phyloP scores from a whole-genome alignment of 2,797 vertebrate species.

The Rhyacichthys aspro region DNA sequence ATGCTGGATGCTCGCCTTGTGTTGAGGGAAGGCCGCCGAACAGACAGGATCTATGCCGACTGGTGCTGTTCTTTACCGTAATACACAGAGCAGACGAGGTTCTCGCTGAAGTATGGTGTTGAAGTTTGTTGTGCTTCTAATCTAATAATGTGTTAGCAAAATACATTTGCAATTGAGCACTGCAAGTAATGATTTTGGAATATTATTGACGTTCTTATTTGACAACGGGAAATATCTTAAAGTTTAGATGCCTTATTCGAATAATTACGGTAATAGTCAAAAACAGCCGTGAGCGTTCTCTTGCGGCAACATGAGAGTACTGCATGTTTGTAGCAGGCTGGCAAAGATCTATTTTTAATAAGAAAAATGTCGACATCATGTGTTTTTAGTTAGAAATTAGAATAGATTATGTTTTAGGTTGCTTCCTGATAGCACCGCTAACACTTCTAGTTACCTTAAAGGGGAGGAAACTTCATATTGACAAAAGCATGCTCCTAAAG shows the following conservation, averaged over 20 bases:
- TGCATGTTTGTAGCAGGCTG: not conserved
- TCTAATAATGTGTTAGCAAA: no score
- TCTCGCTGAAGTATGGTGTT: no score
- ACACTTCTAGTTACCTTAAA: not conserved
- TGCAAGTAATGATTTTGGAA: no score
- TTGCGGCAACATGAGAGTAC: not conserved
- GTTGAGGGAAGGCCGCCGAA: conserved; percentile 66
- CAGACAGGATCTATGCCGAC: not conserved
- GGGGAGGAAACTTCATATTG: conserved; percentile 31
- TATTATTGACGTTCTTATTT: no score
- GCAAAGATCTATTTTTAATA: no score
- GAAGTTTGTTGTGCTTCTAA: no score
- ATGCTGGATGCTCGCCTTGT: conserved; percentile 42
- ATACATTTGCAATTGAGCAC: no score
- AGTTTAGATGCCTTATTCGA: not conserved
- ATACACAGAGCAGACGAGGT: not conserved
- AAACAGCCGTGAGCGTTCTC: conserved; percentile 16
- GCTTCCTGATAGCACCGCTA: no score
- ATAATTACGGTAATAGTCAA: conserved; percentile 52
- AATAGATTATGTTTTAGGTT: not conserved
- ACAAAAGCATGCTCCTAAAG: not conserved
- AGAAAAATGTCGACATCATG: no score
- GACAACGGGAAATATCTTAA: not conserved
- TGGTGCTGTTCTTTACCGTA: conserved; percentile 57
- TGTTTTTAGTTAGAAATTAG: no score